Percentiles rank a stretch among this genome's conserved stretches.
These are phyloP conservation scores for Caenorhabditis auriculariae DNA, from an alignment of 2,888 invertebrate species.

Conservation along the genomic window DNA sequence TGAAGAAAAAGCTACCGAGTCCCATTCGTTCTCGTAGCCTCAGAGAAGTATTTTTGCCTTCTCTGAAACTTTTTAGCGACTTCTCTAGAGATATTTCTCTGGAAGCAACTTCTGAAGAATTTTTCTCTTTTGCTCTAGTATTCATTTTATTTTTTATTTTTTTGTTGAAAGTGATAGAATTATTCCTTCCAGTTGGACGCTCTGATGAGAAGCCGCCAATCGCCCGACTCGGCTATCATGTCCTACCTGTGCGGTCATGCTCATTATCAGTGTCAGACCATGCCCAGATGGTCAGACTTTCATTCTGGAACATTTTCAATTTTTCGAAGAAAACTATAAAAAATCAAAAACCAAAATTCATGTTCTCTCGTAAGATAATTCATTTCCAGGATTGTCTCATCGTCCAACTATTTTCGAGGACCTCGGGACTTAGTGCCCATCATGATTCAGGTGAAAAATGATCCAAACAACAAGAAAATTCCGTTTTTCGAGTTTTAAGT, in stretches of 20 bases:
- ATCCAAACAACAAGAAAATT: conserved; percentile 6
- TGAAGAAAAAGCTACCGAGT: too few species aligned
- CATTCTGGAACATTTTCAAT: not conserved
- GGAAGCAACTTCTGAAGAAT: too few species aligned
- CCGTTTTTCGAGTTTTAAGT: not conserved
- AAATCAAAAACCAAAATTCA: not conserved
- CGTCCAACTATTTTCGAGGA: conserved; percentile 37
- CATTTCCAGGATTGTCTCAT: conserved; percentile 31
- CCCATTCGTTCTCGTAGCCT: too few species aligned
- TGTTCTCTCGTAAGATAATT: too few species aligned
- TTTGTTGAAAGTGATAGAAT: too few species aligned
- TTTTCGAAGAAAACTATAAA: not conserved
- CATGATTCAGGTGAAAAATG: conserved; percentile 32
- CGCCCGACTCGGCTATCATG: conserved; percentile 47
- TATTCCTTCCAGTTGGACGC: conserved; percentile 22
- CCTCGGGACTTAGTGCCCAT: conserved; percentile 27
- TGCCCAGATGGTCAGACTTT: conserved; percentile 24
- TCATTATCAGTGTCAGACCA: conserved; percentile 30
- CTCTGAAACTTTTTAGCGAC: too few species aligned
- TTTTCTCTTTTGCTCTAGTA: too few species aligned
- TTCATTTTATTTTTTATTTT: too few species aligned
- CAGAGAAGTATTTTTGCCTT: too few species aligned
- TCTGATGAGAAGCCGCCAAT: conserved; percentile 29
- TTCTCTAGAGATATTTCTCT: too few species aligned
- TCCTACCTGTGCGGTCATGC: conserved; percentile 39